Percentiles rank a stretch among this genome's conserved stretches.
These are phyloP conservation scores for Papilio aristodemus DNA, from an alignment of 1,140 invertebrate species.

Conservation along the genomic window DNA sequence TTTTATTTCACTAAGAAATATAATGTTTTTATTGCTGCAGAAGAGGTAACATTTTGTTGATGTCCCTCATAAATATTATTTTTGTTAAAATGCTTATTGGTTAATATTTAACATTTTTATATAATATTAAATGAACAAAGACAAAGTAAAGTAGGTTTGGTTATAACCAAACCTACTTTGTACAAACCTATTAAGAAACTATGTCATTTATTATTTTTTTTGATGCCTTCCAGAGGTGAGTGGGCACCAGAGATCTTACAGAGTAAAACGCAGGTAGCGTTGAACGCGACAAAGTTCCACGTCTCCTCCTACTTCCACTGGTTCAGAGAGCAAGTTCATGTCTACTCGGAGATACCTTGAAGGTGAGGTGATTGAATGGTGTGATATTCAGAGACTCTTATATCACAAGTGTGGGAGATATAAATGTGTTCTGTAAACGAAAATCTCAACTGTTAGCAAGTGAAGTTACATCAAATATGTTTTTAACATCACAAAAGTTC, in stretches of 20 bases:
- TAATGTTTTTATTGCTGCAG: too few species aligned
- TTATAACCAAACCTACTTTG: too few species aligned
- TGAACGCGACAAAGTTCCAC: slow-evolving; percentile 84
- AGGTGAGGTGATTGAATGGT: slow-evolving; percentile 32
- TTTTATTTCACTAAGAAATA: neutral
- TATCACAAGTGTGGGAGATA: slow-evolving; percentile 36
- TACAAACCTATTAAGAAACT: too few species aligned
- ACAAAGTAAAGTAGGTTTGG: too few species aligned
- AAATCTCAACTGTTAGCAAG: slow-evolving; percentile 29
- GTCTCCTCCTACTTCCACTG: slow-evolving; percentile 85
- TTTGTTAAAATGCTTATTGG: too few species aligned
- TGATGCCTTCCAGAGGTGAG: slow-evolving; percentile 83
- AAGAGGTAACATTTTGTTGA: too few species aligned
- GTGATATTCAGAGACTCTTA: slow-evolving; percentile 37
- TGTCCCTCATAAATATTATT: too few species aligned
- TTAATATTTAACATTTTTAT: too few species aligned
- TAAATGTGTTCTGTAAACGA: slow-evolving; percentile 23
- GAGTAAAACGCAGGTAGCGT: slow-evolving; percentile 82
- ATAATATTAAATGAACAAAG: too few species aligned
- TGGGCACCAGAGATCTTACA: slow-evolving; percentile 87
- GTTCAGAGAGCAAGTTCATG: slow-evolving; percentile 87
- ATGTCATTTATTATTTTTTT: too few species aligned
- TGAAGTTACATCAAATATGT: slow-evolving; percentile 15
- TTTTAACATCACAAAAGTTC: neutral
- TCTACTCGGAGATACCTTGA: slow-evolving; percentile 85